Evolutionary conservation across 1,140 invertebrate species (phyloP).

Genomic region (Maconellicoccus hirsutus): DNA sequence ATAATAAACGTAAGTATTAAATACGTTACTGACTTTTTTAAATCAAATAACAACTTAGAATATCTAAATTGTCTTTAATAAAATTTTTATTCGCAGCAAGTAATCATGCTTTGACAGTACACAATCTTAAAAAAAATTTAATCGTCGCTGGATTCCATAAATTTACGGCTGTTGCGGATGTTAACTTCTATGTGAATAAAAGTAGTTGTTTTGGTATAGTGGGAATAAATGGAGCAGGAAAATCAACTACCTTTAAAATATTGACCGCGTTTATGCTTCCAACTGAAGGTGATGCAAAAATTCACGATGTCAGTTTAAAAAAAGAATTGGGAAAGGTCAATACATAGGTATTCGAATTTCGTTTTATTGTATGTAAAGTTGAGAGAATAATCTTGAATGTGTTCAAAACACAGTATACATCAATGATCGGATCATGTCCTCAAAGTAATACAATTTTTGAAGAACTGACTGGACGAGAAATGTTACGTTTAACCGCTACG

Average conservation of each 20-base stretch:
- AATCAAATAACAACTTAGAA: background rate
- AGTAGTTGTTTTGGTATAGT: slow-evolving; percentile 76
- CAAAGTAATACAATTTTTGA: slow-evolving; percentile 44
- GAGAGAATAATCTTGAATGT: background rate
- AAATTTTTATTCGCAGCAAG: background rate
- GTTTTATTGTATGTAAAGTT: background rate
- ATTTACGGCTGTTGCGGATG: slow-evolving; percentile 50
- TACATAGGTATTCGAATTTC: no score
- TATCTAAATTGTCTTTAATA: background rate
- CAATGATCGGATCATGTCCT: slow-evolving; percentile 33
- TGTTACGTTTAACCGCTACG: slow-evolving; percentile 58
- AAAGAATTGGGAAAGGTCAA: slow-evolving; percentile 29
- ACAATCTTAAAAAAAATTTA: slow-evolving; percentile 19
- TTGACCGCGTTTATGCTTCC: slow-evolving; percentile 30
- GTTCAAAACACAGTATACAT: slow-evolving; percentile 34
- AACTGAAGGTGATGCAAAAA: slow-evolving; percentile 29
- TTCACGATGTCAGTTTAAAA: slow-evolving; percentile 8
- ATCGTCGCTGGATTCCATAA: slow-evolving; percentile 28
- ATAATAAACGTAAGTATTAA: background rate
- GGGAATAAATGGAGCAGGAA: slow-evolving; percentile 77
- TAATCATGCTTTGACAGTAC: background rate
- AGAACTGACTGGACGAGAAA: slow-evolving; percentile 68
- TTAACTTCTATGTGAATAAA: slow-evolving; percentile 51
- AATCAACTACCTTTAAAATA: slow-evolving; percentile 73
- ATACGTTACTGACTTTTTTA: background rate